These are phyloP conservation scores for Pterostichus madidus DNA, from an alignment of 2,888 invertebrate species.

Conservation along the genomic window DNA sequence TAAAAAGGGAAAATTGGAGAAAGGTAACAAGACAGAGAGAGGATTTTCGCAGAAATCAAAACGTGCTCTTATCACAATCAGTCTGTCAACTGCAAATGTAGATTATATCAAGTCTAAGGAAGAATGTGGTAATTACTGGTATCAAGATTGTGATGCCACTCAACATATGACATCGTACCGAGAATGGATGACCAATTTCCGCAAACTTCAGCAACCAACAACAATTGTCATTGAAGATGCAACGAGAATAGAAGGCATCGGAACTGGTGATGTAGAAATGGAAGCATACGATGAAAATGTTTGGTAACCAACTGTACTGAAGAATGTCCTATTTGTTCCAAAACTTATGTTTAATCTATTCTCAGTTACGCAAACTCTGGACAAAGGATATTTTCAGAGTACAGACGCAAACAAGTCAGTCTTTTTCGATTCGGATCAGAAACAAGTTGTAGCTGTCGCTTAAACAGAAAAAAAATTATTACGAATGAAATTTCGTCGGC, in stretches of 20 bases:
- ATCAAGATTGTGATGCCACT: no score
- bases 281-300: constrained; percentile 70
- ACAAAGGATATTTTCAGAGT: constrained; percentile 70
- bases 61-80: constrained; percentile 57
- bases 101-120: constrained; percentile 55
- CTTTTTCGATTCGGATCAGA: constrained; percentile 67
- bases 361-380: constrained; percentile 70
- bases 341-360: constrained; percentile 70
- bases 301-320: constrained; percentile 68
- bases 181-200: constrained; percentile 69
- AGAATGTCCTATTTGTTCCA: constrained; percentile 68
- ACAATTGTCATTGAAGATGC: constrained; percentile 68
- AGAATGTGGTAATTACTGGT: constrained; percentile 67
- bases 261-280: constrained; percentile 69
- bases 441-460: constrained; percentile 67
- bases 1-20: neutral
- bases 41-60: neutral
- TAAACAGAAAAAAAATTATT: constrained; percentile 67
- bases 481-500: neutral
- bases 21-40: neutral
- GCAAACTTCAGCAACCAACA: constrained; percentile 54
- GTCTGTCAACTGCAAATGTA: constrained; percentile 63
- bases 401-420: constrained; percentile 68
- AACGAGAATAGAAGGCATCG: constrained; percentile 70
- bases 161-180: constrained; percentile 70